These are phyloP conservation scores for Sminthopsis crassicaudata DNA, from an alignment of 2,113 vertebrate genomes.

Conservation along the genomic window DNA sequence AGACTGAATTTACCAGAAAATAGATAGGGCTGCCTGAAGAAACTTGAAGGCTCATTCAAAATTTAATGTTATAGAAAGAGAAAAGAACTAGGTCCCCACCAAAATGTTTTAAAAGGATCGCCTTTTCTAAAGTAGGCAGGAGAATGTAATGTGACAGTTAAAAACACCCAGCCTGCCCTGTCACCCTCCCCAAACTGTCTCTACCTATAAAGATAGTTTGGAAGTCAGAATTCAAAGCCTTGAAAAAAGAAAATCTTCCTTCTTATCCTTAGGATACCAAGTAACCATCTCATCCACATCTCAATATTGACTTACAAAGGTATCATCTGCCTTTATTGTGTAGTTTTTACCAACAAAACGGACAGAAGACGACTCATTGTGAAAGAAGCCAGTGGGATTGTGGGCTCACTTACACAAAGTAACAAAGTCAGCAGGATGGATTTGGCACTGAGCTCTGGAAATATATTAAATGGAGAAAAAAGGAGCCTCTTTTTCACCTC, in stretches of 20 bases:
- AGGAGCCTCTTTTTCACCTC: constrained; percentile 29
- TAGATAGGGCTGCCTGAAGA: constrained; percentile 19
- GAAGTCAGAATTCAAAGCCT: constrained; percentile 67
- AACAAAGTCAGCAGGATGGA: constrained; percentile 43
- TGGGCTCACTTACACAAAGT: constrained; percentile 42
- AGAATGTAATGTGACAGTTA: constrained; percentile 62
- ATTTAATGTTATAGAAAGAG: constrained; percentile 54
- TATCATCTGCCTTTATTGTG: constrained; percentile 55
- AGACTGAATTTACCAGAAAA: background rate
- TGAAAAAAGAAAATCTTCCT: background rate
- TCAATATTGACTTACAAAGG: constrained; percentile 66
- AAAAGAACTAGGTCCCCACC: constrained; percentile 49
- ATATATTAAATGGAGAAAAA: constrained; percentile 61
- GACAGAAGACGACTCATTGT: constrained; percentile 62
- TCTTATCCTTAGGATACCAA: constrained; percentile 57
- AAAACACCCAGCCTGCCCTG: constrained; percentile 25
- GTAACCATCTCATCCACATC: constrained; percentile 60
- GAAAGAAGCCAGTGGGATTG: constrained; percentile 55
- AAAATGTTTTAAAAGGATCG: constrained; percentile 60
- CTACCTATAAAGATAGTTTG: constrained; percentile 57
- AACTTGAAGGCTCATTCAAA: constrained; percentile 63
- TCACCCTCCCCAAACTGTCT: constrained; percentile 7
- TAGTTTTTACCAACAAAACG: constrained; percentile 58
- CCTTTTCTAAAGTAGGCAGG: constrained; percentile 54
- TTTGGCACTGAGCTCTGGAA: constrained; percentile 60